A percentile compares a stretch with the other conserved stretches of the same genome.
Evolutionary conservation across 2,797 vertebrate genomes (phyloP).

Genomic region (Craterocephalus amniculus): DNA sequence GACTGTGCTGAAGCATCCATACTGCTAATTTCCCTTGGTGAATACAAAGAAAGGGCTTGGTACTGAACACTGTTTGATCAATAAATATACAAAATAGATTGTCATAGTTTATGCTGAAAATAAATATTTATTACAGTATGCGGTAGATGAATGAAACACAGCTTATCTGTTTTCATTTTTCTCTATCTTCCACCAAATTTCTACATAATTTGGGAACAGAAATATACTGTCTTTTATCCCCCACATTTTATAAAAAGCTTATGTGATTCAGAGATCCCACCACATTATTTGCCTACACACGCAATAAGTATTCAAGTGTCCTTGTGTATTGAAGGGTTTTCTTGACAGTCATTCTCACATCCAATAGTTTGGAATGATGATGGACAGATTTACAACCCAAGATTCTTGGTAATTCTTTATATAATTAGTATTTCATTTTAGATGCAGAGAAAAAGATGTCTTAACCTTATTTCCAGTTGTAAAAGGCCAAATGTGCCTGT

Average conservation of each 20-base stretch:
- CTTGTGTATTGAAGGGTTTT: background rate
- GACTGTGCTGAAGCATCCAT: background rate
- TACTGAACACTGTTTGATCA: background rate
- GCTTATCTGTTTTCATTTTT: background rate
- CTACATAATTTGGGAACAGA: conserved; percentile 10
- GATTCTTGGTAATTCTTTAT: background rate
- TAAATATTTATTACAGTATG: background rate
- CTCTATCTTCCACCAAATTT: background rate
- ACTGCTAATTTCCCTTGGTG: conserved; percentile 29
- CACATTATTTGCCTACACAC: conserved; percentile 1
- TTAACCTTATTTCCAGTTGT: background rate
- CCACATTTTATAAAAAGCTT: conserved; percentile 7
- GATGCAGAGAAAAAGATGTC: background rate
- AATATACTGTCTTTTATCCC: conserved; percentile 20
- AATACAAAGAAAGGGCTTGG: conserved; percentile 11
- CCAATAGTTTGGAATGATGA: background rate
- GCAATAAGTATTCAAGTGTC: background rate
- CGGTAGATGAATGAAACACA: background rate
- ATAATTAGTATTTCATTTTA: background rate
- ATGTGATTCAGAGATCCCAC: conserved; percentile 14
- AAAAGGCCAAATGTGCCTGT: background rate
- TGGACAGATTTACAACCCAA: background rate
- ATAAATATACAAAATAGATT: conserved; percentile 17
- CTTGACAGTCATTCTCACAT: background rate
- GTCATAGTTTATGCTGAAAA: background rate